phyloP scores from a whole-genome alignment of 2,797 vertebrate genomes.

The Lepilemur septentrionalis region DNA sequence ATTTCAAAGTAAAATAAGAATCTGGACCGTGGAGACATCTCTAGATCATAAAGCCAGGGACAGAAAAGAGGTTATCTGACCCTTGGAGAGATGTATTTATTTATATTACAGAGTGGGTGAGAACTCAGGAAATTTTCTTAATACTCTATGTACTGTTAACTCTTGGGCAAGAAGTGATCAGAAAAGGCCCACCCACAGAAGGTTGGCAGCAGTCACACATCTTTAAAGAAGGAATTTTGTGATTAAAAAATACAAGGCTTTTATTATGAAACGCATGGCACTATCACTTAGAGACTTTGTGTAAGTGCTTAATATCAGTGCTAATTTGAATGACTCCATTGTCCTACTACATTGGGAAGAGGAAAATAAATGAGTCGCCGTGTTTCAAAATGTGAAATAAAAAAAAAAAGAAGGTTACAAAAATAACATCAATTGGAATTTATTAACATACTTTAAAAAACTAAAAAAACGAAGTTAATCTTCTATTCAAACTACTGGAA shows the following conservation, averaged over 20 bases:
- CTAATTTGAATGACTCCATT: too few relatives aligned
- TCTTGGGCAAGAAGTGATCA: slow-evolving; percentile 32
- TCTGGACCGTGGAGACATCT: background rate
- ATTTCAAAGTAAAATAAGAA: background rate
- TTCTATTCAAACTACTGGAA: background rate
- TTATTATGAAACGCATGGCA: too few relatives aligned
- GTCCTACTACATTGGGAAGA: too few relatives aligned
- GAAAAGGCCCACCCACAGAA: slow-evolving; percentile 42
- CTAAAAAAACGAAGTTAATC: slow-evolving; percentile 63
- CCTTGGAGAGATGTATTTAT: background rate
- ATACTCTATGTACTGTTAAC: background rate
- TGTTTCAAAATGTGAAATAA: too few relatives aligned
- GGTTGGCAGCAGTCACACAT: slow-evolving; percentile 46
- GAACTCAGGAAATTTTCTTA: background rate
- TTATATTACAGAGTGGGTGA: background rate
- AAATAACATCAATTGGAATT: slow-evolving; percentile 17
- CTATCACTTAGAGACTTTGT: too few relatives aligned
- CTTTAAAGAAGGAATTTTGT: background rate
- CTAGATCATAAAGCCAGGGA: background rate
- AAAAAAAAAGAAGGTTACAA: background rate
- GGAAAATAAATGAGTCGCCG: too few relatives aligned
- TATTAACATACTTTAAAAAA: slow-evolving; percentile 54
- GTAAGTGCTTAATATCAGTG: too few relatives aligned
- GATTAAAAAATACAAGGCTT: too few relatives aligned
- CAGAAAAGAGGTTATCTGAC: background rate